Evolutionary conservation across 2,888 invertebrate species (phyloP).

Genomic region (Brachyopa scutellaris): DNA sequence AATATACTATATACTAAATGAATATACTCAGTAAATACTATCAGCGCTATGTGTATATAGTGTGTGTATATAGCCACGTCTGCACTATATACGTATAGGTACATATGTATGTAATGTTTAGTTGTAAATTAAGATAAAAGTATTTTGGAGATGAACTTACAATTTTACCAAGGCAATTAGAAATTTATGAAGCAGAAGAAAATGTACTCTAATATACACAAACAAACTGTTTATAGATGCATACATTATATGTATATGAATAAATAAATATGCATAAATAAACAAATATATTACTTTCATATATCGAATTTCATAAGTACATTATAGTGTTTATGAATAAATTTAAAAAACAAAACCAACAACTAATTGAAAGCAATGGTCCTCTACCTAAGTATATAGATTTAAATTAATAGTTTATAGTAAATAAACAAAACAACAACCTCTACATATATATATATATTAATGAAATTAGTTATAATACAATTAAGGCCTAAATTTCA

Average conservation of each 20-base stretch:
- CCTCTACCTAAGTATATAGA: conserved; percentile 67
- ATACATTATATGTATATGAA: conserved; percentile 16
- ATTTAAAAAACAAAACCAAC: conserved; percentile 36
- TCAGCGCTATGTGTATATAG: conserved; percentile 44
- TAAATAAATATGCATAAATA: conserved; percentile 16
- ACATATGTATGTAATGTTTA: conserved; percentile 11
- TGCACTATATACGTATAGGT: conserved; percentile 17
- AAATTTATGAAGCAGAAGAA: conserved; percentile 34
- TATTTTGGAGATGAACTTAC: conserved; percentile 66
- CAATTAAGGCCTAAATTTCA: conserved; percentile 63
- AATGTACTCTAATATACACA: conserved; percentile 42
- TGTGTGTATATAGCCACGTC: conserved; percentile 31
- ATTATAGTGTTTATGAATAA: conserved; percentile 44
- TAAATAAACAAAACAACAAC: conserved; percentile 36
- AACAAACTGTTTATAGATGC: conserved; percentile 25
- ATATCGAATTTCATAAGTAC: conserved; percentile 62
- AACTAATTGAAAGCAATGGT: conserved; percentile 71
- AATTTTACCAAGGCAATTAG: conserved; percentile 61
- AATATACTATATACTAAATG: conserved; percentile 56
- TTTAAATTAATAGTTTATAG: conserved; percentile 55
- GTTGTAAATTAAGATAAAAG: conserved; percentile 25
- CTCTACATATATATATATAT: conserved; percentile 50
- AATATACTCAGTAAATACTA: conserved; percentile 41
- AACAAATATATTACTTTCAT: conserved; percentile 30
- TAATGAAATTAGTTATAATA: conserved; percentile 65